Conservation (phyloP, 2,797 vertebrate species). For the Alectoris magna region DNA sequence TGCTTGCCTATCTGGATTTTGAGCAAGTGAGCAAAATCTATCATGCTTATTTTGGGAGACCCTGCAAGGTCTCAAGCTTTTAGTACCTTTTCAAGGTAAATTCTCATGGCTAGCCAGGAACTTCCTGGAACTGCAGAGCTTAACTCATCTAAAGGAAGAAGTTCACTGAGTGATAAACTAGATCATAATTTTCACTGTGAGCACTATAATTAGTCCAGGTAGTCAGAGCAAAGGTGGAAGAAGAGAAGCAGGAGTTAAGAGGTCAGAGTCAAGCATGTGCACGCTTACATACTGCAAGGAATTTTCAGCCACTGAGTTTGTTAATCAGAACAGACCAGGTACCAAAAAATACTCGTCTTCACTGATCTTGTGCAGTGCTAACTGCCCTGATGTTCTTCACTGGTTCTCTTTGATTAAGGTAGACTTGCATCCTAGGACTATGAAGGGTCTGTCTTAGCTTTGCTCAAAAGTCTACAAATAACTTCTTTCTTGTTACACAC, state of each 20-base stretch:
- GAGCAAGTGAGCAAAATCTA: not conserved
- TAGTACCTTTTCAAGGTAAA: not conserved
- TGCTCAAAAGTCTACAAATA: not conserved
- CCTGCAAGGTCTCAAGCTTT: not conserved
- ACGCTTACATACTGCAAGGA: not conserved
- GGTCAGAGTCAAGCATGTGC: not conserved
- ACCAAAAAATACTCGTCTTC: not conserved
- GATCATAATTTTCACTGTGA: not conserved
- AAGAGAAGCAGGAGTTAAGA: conserved; percentile 4
- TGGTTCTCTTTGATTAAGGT: not conserved
- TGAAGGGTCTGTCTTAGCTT: not conserved
- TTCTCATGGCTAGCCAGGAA: not conserved
- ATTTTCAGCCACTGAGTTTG: not conserved
- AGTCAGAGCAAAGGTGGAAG: not conserved
- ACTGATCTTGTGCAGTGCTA: not conserved
- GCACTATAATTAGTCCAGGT: not conserved
- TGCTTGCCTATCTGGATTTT: not conserved
- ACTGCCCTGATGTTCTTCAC: not conserved
- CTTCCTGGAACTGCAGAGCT: not conserved
- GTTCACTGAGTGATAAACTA: not conserved
- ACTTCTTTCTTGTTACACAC: conserved; percentile 1
- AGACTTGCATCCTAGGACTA: not conserved
- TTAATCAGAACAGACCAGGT: not conserved
- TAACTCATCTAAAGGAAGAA: not conserved
- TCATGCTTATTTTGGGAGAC: not conserved